Conservation (phyloP, 2,797 vertebrate species). For the Bufotes viridis region DNA sequence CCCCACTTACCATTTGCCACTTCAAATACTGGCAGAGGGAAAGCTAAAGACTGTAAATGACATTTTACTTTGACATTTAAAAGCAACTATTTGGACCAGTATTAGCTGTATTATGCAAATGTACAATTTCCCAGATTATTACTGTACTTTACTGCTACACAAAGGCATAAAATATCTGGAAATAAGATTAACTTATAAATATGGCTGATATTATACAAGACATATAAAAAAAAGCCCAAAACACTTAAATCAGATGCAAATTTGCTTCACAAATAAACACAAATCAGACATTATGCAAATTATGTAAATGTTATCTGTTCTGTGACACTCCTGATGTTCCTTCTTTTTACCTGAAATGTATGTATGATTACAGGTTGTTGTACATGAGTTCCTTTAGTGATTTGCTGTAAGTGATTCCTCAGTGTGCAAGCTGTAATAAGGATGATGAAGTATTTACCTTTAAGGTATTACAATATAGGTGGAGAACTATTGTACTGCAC, state of each 20-base stretch:
- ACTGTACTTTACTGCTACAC: background rate
- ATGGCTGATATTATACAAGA: background rate
- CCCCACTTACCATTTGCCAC: no score
- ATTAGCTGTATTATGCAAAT: background rate
- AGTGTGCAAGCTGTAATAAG: constrained; percentile 34
- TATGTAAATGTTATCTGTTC: constrained; percentile 52
- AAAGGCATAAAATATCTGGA: constrained; percentile 13
- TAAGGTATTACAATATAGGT: constrained; percentile 31
- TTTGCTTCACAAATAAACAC: constrained; percentile 55
- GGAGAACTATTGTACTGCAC: background rate
- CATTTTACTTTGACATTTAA: background rate
- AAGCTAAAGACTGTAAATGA: background rate
- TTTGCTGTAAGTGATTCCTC: constrained; percentile 51
- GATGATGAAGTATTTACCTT: constrained; percentile 54
- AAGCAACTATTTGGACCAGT: background rate
- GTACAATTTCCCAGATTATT: background rate
- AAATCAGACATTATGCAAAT: constrained; percentile 58
- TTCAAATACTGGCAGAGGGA: background rate
- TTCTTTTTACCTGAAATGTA: constrained; percentile 42
- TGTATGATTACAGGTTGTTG: constrained; percentile 54
- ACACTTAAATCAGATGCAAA: constrained; percentile 48
- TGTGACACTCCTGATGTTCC: constrained; percentile 41
- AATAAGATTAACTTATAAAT: background rate
- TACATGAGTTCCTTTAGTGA: constrained; percentile 41
- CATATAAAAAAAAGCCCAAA: background rate